phyloP scores from a whole-genome alignment of 2,113 vertebrate genomes.

The Damaliscus lunatus region DNA sequence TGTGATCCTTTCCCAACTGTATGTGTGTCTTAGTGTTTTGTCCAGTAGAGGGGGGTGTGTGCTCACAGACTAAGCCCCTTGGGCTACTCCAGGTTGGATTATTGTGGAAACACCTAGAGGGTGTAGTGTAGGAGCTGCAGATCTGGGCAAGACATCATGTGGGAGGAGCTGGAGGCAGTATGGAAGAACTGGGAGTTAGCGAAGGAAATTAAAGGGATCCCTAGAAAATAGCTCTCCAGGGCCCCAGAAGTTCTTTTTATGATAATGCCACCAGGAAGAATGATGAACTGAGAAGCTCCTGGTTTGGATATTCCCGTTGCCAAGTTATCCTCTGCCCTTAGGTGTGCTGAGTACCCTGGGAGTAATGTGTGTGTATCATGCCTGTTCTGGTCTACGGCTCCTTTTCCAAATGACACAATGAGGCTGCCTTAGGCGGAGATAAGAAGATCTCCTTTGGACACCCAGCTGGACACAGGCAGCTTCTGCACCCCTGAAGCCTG shows the following conservation, averaged over 20 bases:
- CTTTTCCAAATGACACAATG: neutral
- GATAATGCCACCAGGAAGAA: neutral
- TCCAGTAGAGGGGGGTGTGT: constrained; percentile 68
- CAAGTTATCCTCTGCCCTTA: neutral
- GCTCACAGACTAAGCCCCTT: constrained; percentile 17
- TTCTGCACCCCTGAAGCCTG: neutral
- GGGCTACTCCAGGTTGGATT: neutral
- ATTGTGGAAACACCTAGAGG: neutral
- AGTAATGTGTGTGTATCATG: neutral
- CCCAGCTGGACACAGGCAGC: neutral
- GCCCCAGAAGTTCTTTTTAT: neutral
- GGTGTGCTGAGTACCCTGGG: neutral
- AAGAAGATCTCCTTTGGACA: neutral
- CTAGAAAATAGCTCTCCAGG: neutral
- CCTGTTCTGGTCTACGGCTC: neutral
- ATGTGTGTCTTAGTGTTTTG: constrained; percentile 21
- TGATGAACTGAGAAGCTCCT: neutral
- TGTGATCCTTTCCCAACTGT: neutral
- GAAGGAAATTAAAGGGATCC: neutral
- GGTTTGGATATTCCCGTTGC: neutral
- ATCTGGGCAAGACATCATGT: neutral
- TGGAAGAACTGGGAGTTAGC: neutral
- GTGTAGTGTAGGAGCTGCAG: neutral
- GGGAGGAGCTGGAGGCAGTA: neutral
- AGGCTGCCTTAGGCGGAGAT: neutral